Evolutionary conservation across 1,140 invertebrate genomes (phyloP).

Genomic region (Nylanderia fulva): DNA sequence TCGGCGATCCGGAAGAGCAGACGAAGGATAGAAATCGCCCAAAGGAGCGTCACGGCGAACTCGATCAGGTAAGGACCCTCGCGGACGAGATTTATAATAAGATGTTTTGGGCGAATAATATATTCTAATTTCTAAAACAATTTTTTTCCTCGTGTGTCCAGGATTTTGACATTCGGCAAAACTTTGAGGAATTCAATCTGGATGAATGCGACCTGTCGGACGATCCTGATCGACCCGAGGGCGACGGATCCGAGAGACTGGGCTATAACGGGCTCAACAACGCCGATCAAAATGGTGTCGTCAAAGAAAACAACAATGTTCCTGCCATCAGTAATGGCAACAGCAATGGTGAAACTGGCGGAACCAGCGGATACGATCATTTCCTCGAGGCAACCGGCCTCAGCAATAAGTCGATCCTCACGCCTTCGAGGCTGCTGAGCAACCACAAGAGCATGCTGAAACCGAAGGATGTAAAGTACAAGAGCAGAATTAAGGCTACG

Average conservation of each 20-base stretch:
- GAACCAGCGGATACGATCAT: constrained; percentile 87
- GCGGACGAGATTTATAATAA: neutral
- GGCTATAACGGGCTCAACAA: constrained; percentile 78
- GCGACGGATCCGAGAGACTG: constrained; percentile 87
- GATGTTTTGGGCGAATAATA: neutral
- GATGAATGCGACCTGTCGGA: constrained; percentile 91
- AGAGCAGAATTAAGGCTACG: constrained; percentile 83
- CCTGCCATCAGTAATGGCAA: constrained; percentile 74
- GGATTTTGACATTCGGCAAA: constrained; percentile 90
- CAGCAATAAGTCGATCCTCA: constrained; percentile 93
- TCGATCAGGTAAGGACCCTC: constrained; percentile 64
- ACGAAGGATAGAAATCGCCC: constrained; percentile 58
- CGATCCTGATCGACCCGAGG: constrained; percentile 87
- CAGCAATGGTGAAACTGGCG: constrained; percentile 23
- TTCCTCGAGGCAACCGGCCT: constrained; percentile 93
- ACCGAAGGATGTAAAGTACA: constrained; percentile 91
- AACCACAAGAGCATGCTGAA: constrained; percentile 92
- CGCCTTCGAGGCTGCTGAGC: constrained; percentile 89
- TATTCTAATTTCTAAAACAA: constrained; percentile 54
- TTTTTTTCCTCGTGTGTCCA: constrained; percentile 60
- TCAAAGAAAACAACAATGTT: constrained; percentile 77
- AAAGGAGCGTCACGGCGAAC: constrained; percentile 70
- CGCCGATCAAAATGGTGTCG: constrained; percentile 61
- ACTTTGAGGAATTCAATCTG: constrained; percentile 93
- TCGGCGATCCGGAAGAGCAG: constrained; percentile 78